Evolutionary conservation across 2,113 vertebrate species (phyloP).

Genomic region (Carassius gibelio): DNA sequence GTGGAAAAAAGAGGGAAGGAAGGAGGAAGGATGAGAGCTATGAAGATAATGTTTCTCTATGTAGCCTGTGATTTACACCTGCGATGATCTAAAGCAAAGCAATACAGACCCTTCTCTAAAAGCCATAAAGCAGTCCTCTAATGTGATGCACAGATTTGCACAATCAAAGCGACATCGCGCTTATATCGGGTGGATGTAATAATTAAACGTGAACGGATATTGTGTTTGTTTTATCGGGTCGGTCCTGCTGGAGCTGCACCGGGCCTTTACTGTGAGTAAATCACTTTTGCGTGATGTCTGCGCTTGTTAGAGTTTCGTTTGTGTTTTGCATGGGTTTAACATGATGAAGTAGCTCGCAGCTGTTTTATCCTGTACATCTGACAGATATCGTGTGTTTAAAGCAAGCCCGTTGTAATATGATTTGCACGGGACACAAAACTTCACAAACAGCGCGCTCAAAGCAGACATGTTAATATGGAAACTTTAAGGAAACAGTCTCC

Average conservation of each 20-base stretch:
- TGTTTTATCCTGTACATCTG: not conserved
- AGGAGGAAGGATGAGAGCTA: slow-evolving; percentile 63
- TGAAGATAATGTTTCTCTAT: slow-evolving; percentile 66
- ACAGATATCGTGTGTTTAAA: not conserved
- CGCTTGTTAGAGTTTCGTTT: not conserved
- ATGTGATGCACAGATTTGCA: slow-evolving; percentile 51
- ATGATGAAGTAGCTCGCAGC: not conserved
- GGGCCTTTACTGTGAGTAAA: slow-evolving; percentile 55
- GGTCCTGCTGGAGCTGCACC: slow-evolving; percentile 30
- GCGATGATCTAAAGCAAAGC: slow-evolving; percentile 56
- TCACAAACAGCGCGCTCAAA: not conserved
- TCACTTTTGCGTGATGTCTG: slow-evolving; percentile 14
- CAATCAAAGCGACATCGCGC: slow-evolving; percentile 14
- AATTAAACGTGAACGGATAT: slow-evolving; percentile 28
- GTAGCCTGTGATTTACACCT: slow-evolving; percentile 59
- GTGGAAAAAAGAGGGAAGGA: slow-evolving; percentile 56
- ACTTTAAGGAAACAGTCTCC: not conserved
- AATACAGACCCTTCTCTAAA: slow-evolving; percentile 49
- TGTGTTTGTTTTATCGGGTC: slow-evolving; percentile 21
- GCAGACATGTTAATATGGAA: slow-evolving; percentile 17
- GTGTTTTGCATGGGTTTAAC: slow-evolving; percentile 48
- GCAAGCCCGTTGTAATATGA: not conserved
- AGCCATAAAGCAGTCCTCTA: slow-evolving; percentile 35
- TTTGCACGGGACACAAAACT: slow-evolving; percentile 20
- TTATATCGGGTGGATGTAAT: not conserved